Evolutionary conservation across 2,888 invertebrate species (phyloP).

Genomic region (Steinernema hermaphroditum): DNA sequence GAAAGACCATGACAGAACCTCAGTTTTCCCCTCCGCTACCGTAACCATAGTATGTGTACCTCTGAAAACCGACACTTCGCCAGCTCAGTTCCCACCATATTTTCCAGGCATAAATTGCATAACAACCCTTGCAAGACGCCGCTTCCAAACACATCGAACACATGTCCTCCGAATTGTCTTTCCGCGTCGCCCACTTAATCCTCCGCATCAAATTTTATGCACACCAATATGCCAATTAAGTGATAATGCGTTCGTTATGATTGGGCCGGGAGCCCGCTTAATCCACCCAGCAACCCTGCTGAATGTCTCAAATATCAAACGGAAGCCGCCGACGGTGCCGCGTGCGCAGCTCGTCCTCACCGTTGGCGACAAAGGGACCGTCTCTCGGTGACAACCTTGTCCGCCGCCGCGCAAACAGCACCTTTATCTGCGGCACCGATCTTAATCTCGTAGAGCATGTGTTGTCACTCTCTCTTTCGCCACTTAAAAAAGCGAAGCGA

Average conservation of each 20-base stretch:
- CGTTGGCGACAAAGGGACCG: too few species aligned
- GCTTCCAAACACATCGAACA: not conserved
- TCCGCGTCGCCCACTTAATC: constrained; percentile 15
- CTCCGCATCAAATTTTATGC: constrained; percentile 4
- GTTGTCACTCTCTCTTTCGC: constrained; percentile 22
- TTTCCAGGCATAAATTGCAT: constrained; percentile 14
- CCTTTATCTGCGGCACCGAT: constrained; percentile 9
- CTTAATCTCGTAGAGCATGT: constrained; percentile 1
- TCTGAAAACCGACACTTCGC: too few species aligned
- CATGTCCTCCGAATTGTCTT: not conserved
- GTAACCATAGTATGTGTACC: too few species aligned
- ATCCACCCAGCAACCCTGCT: not conserved
- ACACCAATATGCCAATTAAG: constrained; percentile 26
- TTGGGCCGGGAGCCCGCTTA: not conserved
- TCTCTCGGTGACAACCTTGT: constrained; percentile 26
- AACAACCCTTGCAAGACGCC: constrained; percentile 9
- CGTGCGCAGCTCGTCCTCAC: constrained; percentile 5
- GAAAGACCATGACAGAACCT: too few species aligned
- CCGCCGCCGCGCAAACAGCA: not conserved
- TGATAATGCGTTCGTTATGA: constrained; percentile 15
- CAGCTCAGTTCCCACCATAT: not conserved
- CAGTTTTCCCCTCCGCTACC: too few species aligned
- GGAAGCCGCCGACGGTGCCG: not conserved
- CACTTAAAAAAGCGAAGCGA: constrained; percentile 31
- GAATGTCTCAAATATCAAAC: constrained; percentile 19